Evolutionary conservation across 2,113 vertebrate species (phyloP).

Genomic region (Nothocercus nigrocapillus): DNA sequence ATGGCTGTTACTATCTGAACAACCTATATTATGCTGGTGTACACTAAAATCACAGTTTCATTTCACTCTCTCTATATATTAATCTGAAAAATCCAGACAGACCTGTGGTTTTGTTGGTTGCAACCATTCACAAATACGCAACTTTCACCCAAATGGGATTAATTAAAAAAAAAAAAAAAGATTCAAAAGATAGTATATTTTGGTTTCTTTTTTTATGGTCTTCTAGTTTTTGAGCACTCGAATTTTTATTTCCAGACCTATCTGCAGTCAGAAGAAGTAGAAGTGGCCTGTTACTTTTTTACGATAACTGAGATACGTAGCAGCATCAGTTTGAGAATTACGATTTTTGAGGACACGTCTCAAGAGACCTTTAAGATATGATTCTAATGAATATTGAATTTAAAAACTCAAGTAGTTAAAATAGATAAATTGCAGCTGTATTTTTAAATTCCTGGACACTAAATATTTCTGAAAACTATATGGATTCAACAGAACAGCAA

Average conservation of each 20-base stretch:
- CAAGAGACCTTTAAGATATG: neutral
- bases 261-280: neutral
- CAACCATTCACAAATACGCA: neutral
- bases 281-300: neutral
- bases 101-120: neutral
- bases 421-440: neutral
- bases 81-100: neutral
- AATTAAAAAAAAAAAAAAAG: neutral
- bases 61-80: neutral
- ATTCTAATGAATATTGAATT: constrained; percentile 15
- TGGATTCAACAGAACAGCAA: neutral
- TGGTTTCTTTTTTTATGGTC: neutral
- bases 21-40: neutral
- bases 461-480: neutral
- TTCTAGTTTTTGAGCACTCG: neutral
- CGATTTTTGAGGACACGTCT: neutral
- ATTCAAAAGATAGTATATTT: neutral
- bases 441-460: neutral
- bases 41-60: neutral
- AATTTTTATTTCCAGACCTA: neutral
- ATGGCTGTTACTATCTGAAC: neutral
- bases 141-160: neutral
- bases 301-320: neutral
- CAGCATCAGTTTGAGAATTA: neutral
- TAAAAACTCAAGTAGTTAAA: neutral